Percentiles rank a stretch among this genome's conserved stretches.
Evolutionary conservation across 2,888 invertebrate species (phyloP).

Genomic region (Malthinus seriepunctatus): DNA sequence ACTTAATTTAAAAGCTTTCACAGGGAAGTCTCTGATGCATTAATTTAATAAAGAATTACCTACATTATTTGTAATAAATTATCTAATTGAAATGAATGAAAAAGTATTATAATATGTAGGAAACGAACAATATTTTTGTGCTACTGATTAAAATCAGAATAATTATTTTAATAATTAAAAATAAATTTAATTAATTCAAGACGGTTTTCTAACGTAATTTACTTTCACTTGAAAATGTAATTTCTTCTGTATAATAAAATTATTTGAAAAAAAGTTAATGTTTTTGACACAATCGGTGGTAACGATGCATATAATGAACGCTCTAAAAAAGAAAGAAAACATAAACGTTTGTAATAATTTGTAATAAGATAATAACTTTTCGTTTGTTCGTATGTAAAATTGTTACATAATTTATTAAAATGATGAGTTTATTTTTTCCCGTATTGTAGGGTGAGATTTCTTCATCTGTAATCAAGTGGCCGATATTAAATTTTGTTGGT

Average conservation of each 20-base stretch:
- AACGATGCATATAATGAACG: neutral
- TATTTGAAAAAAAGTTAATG: neutral
- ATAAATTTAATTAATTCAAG: neutral
- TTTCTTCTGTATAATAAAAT: neutral
- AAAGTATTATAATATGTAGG: too few species aligned
- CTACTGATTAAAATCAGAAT: neutral
- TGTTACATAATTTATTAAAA: neutral
- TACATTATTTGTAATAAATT: too few species aligned
- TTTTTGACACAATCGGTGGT: neutral
- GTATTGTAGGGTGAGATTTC: neutral
- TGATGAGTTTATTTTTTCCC: neutral
- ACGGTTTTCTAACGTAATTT: neutral
- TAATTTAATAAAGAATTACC: too few species aligned
- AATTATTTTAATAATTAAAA: neutral
- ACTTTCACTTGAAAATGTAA: neutral
- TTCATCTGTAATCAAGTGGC: too few species aligned
- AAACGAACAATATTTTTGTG: too few species aligned
- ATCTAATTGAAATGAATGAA: too few species aligned
- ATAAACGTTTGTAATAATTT: neutral
- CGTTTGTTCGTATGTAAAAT: neutral
- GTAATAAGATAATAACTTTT: neutral
- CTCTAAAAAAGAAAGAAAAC: neutral
- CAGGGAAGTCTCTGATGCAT: too few species aligned
- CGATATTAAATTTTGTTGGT: too few species aligned
- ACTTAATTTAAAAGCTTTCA: too few species aligned